A percentile compares a stretch with the other conserved stretches of the same genome.
Evolutionary conservation across 2,888 invertebrate genomes (phyloP).

Genomic region (Tribolium freemani): DNA sequence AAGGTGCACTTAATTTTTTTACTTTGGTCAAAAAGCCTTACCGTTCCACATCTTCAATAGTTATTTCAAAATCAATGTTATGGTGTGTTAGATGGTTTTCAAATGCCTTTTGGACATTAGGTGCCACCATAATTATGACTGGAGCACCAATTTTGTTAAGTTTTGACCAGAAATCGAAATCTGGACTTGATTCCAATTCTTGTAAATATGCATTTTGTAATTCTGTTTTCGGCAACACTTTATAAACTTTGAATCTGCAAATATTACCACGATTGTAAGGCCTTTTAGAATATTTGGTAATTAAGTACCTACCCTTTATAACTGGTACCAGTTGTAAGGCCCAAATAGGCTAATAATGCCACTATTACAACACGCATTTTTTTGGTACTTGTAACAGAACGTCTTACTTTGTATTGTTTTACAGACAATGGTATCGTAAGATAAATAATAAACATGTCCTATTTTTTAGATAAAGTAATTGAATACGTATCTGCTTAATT

Average conservation of each 20-base stretch:
- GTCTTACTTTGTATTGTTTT: too few species aligned
- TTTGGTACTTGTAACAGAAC: not conserved
- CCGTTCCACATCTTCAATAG: conserved; percentile 69
- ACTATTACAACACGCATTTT: conserved; percentile 13
- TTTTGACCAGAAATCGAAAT: conserved; percentile 64
- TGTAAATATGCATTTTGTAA: conserved; percentile 61
- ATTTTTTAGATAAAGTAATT: too few species aligned
- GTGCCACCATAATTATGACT: conserved; percentile 68
- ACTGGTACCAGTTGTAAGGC: not conserved
- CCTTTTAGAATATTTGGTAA: not conserved
- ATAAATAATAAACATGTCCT: too few species aligned
- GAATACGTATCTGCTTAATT: too few species aligned
- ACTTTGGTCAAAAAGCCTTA: conserved; percentile 54
- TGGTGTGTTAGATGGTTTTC: conserved; percentile 59
- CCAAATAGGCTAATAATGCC: conserved; percentile 4
- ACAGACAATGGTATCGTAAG: too few species aligned
- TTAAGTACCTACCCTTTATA: conserved; percentile 39
- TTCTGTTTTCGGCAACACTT: conserved; percentile 59
- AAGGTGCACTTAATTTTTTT: too few species aligned
- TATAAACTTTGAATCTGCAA: conserved; percentile 67
- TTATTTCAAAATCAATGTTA: conserved; percentile 66
- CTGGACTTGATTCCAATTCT: conserved; percentile 50
- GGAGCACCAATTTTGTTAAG: conserved; percentile 64
- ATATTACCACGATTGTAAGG: conserved; percentile 16
- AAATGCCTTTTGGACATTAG: conserved; percentile 63